A percentile compares a stretch with the other conserved stretches of the same genome.
Evolutionary conservation across 2,888 invertebrate species (phyloP).

Genomic region (Hirtodrosophila histrioides): DNA sequence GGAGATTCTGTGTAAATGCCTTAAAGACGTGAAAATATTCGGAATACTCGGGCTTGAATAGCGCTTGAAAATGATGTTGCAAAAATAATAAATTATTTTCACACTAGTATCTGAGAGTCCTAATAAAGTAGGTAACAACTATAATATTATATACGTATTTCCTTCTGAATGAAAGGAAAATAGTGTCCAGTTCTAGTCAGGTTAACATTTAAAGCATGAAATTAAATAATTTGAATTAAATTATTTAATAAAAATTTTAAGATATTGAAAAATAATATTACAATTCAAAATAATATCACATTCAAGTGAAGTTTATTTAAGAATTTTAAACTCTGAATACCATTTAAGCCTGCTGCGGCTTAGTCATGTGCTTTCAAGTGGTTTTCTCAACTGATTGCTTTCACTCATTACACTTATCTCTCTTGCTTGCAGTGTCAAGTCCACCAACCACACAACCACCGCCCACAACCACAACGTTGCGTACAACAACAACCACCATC

Average conservation of each 20-base stretch:
- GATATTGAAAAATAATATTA: too few species aligned
- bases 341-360: not conserved
- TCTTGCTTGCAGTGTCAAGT: constrained; percentile 87
- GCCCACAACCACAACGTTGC: constrained; percentile 87
- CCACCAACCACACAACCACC: constrained; percentile 93
- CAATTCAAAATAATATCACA: too few species aligned
- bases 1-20: constrained; percentile 7
- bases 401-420: not conserved
- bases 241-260: too few species aligned
- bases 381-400: not conserved
- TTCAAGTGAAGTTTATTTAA: too few species aligned
- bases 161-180: too few species aligned
- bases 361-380: not conserved
- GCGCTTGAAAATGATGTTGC: not conserved
- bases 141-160: too few species aligned
- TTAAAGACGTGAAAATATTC: constrained; percentile 2
- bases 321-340: not conserved
- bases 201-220: too few species aligned
- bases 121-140: too few species aligned
- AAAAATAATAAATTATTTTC: too few species aligned
- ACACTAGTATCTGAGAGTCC: too few species aligned
- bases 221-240: too few species aligned
- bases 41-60: not conserved
- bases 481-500: constrained; percentile 86
- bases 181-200: too few species aligned